phyloP scores from a whole-genome alignment of 2,888 invertebrate genomes.

The Coronaproctus castanopsis region DNA sequence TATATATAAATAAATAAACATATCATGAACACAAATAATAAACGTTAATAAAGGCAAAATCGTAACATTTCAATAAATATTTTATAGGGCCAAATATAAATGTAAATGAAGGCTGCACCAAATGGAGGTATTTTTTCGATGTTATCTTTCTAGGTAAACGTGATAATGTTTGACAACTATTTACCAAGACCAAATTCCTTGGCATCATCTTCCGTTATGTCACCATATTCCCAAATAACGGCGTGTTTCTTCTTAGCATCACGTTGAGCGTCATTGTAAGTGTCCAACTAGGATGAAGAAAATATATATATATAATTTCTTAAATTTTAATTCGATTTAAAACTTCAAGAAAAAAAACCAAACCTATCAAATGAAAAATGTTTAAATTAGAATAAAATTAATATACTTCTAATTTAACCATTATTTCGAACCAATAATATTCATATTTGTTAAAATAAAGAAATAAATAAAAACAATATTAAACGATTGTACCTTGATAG shows the following conservation, averaged over 20 bases:
- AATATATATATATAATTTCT: constrained; percentile 3
- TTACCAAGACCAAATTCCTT: constrained; percentile 38
- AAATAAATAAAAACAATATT: too few relatives aligned
- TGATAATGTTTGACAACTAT: constrained; percentile 5
- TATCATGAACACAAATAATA: too few relatives aligned
- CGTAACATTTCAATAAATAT: too few relatives aligned
- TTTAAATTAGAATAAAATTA: not conserved
- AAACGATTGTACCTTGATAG: too few relatives aligned
- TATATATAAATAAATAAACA: too few relatives aligned
- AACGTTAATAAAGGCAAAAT: too few relatives aligned
- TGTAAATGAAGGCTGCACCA: not conserved
- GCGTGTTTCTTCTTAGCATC: constrained; percentile 65
- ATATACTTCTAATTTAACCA: not conserved
- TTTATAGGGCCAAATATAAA: too few relatives aligned
- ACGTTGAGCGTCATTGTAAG: constrained; percentile 70
- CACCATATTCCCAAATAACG: constrained; percentile 97
- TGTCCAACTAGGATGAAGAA: constrained; percentile 35
- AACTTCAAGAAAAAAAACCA: not conserved
- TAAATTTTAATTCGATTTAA: constrained; percentile 1
- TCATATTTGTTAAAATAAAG: not conserved
- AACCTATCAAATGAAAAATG: not conserved
- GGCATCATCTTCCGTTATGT: constrained; percentile 85
- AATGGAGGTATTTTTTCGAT: too few relatives aligned
- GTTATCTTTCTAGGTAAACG: too few relatives aligned
- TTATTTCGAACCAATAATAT: not conserved